Base-by-base conservation (phyloP, 2,113 vertebrate genomes). In the Bungarus multicinctus region DNA sequence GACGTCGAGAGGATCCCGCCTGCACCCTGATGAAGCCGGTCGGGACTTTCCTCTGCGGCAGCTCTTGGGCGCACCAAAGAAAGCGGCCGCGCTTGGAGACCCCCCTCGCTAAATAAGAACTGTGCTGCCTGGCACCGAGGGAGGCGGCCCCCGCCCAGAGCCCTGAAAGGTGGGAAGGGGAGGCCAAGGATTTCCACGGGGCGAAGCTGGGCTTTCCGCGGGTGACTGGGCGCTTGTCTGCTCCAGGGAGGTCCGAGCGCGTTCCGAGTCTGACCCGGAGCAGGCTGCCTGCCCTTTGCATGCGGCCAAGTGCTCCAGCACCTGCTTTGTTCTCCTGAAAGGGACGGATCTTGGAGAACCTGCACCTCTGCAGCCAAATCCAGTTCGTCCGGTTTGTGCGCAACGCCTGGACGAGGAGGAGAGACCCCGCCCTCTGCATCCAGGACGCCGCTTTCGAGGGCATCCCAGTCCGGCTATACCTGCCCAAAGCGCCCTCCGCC, bases 401-500 rank as follows among this genome's bases (percentile, higher is more conserved):
- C 1, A 96, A 97, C 55, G 94, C 95, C 39, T 10, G 0, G 23
- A 96, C 94, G 2, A 96, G 97, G n/a, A 81, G 97, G 34, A 85
- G 94, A 90, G 96, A 98, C 0, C 94, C 97, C 0, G 97, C 97
- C 50, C 96, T 99, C 1, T 92, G 97, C 87, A 98, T 98, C 92
- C 98, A 97, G 92, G 97, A 99, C 92, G 87, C 97, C 57, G 95
- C 4, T 57, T 99, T 98, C 85, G 97, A 97, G 2, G 92, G 96
- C 0, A 97, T 98, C 87, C 98, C 98, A 0, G 98, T 99, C 94
- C 98, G 97, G 88, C 96, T 99, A n/a, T 99, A 99, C 92, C 97
- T 98, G 95, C 98, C 98, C 11, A 98, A 96, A 88, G 43, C 95
- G 1, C 87, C 94, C 74, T 96, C 97, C 23, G 74, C 97, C 22